These are phyloP conservation scores for Mellivora capensis DNA, from an alignment of 2,113 vertebrate genomes.

Conservation along the genomic window DNA sequence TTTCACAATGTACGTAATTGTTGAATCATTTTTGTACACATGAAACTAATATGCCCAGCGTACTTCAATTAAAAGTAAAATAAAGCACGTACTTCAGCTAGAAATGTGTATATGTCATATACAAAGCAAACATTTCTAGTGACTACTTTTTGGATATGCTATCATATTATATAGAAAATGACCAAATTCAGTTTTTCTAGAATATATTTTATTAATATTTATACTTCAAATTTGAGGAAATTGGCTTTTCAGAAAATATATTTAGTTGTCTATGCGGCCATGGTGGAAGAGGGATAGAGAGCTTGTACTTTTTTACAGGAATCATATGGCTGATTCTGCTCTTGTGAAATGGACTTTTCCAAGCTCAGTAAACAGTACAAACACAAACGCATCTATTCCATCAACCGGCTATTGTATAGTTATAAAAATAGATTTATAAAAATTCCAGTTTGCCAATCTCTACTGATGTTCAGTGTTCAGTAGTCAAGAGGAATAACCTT, in stretches of 20 bases:
- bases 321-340: background rate
- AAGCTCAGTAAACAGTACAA: background rate
- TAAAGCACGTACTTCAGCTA: background rate
- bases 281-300: background rate
- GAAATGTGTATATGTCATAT: background rate
- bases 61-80: background rate
- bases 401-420: background rate
- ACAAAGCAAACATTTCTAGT: background rate
- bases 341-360: background rate
- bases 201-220: background rate
- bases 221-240: background rate
- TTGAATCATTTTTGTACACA: background rate
- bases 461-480: background rate
- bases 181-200: background rate
- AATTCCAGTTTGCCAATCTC: background rate
- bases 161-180: background rate
- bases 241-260: background rate
- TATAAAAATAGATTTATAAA: background rate
- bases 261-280: background rate
- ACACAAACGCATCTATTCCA: no score
- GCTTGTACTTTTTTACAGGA: accelerated
- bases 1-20: background rate
- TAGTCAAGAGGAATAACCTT: background rate
- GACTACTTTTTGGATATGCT: background rate
- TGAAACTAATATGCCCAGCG: background rate